Base-by-base conservation (phyloP, 2,797 vertebrate genomes). In the Enteromius radiatus region DNA sequence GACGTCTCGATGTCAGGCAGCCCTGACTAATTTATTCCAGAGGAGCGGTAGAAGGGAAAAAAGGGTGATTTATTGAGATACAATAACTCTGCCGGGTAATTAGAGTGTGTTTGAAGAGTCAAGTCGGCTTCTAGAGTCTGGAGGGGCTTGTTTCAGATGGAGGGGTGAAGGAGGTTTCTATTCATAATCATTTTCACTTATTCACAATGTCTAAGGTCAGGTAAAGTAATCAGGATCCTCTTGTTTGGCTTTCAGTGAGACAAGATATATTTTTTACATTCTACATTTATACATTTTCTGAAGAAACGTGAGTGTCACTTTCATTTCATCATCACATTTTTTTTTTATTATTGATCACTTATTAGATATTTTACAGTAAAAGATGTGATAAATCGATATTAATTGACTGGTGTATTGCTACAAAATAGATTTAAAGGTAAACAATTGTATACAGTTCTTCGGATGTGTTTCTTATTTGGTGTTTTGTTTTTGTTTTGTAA, bases 21-120 rank as follows among this genome's bases (percentile, higher is more conserved):
- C 59, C 61, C 59, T 31, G 14, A 56, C 63, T 86, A 82, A 87
- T 90, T 68, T 82, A 85, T 89, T 86, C 83, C 71, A 85, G 69
- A 82, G 49, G 76, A 82, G 38, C 47, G 17, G 64, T 63, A 47
- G 61, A 78, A 86, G 78, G 59, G 59, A 3, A 1, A 84, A 83
- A 43, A 84, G 12, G 61, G 33, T 52, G 80, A 84, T 80, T 82
- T 86, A 85, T 84, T 76, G 63, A 88, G 81, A 78, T 73, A 79
- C 63, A 63, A 78, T 67, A 80, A 43, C 77, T 84, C 59, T 76
- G 76, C 36, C 77, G 67, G 82, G 82, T 84, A 84, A 87, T 88
- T 88, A 84, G 67, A 86, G 76, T 69, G 61, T 56, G 63, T 63
- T 84, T 69, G 76, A 82, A 82, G 78, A 88, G 83, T 81, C 88